Evolutionary conservation across 2,888 invertebrate species (phyloP).

Genomic region (Aquatica leii): DNA sequence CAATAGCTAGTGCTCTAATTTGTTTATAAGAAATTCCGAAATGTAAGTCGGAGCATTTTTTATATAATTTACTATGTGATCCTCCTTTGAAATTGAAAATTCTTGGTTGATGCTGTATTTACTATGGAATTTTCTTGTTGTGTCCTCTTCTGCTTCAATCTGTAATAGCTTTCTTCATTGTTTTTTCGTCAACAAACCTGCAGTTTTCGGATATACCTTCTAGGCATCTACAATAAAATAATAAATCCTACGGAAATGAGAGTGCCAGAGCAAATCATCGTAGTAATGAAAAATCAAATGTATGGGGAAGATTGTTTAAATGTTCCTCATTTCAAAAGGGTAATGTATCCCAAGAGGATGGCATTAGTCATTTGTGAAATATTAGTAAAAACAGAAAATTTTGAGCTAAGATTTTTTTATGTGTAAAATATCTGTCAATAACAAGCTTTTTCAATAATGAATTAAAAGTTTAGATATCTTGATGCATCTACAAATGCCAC

Average conservation of each 20-base stretch:
- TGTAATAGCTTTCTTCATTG: too few relatives aligned
- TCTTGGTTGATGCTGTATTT: neutral
- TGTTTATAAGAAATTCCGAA: too few relatives aligned
- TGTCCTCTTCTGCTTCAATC: too few relatives aligned
- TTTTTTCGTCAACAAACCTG: too few relatives aligned
- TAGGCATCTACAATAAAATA: neutral
- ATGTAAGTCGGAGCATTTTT: neutral
- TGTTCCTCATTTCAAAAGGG: neutral
- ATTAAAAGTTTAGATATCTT: neutral
- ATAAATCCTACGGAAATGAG: neutral
- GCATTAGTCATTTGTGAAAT: neutral
- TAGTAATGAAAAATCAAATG: neutral
- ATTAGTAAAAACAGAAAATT: too few relatives aligned
- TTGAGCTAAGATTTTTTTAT: too few relatives aligned
- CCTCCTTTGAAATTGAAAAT: neutral
- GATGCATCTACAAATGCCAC: neutral
- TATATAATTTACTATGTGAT: neutral
- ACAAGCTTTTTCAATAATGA: neutral
- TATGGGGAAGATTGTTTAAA: neutral
- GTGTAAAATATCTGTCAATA: neutral
- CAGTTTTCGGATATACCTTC: too few relatives aligned
- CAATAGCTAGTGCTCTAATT: neutral
- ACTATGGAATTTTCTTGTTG: neutral
- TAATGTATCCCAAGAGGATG: neutral
- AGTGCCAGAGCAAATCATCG: neutral